Evolutionary conservation across 2,113 vertebrate genomes (phyloP).

Genomic region (Marmota flaviventris): DNA sequence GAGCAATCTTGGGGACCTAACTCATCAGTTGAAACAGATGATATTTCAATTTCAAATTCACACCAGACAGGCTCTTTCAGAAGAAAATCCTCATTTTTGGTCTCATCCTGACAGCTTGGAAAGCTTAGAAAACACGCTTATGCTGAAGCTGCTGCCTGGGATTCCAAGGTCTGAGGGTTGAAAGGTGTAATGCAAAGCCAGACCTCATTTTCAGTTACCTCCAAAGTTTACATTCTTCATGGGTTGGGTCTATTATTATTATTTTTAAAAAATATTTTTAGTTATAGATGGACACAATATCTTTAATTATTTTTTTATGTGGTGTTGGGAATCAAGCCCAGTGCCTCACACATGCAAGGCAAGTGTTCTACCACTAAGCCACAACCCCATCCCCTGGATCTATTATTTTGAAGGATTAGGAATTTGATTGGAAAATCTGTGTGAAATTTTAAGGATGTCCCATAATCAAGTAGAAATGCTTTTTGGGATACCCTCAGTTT

Average conservation of each 20-base stretch:
- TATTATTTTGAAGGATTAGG: conserved; percentile 27
- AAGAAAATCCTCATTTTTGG: background rate
- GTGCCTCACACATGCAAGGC: no score
- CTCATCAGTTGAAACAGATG: background rate
- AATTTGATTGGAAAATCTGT: background rate
- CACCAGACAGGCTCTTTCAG: background rate
- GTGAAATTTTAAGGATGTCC: conserved; percentile 39
- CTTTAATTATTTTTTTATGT: no score
- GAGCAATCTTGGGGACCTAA: background rate
- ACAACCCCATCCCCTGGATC: background rate
- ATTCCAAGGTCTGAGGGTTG: background rate
- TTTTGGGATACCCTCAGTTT: background rate
- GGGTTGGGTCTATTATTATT: background rate
- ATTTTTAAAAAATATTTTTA: no score
- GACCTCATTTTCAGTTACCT: background rate
- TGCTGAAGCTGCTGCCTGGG: background rate
- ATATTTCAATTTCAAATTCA: conserved; percentile 35
- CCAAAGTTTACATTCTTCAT: background rate
- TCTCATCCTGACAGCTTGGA: background rate
- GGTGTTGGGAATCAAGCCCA: no score
- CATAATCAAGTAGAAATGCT: background rate
- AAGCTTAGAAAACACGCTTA: background rate
- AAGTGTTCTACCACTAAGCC: no score
- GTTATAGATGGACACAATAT: no score
- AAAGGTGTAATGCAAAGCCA: background rate